Conservation (phyloP, 2,113 vertebrate genomes). For the Lepus timidus region DNA sequence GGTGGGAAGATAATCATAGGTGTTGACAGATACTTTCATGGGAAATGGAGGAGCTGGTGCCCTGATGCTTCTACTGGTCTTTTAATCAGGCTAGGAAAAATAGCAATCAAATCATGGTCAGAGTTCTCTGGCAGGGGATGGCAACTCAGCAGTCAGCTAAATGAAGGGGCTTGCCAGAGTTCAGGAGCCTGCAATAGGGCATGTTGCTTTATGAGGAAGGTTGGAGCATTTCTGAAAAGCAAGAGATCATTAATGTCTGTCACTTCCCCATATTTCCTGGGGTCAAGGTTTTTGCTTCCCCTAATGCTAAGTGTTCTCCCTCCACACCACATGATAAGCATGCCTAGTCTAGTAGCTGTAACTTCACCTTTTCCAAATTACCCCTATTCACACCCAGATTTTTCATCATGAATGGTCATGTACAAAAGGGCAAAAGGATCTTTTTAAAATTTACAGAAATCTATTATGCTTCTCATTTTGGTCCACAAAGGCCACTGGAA, state of each 20-base stretch:
- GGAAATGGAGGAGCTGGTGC: background rate
- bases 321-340: background rate
- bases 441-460: background rate
- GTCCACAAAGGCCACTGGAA: background rate
- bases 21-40: background rate
- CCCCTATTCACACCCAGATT: background rate
- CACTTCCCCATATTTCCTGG: background rate
- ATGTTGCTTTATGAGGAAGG: background rate
- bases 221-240: background rate
- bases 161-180: background rate
- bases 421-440: background rate
- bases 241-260: background rate
- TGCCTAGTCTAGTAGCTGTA: background rate
- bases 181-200: background rate
- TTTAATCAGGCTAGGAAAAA: background rate
- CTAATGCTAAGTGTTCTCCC: background rate
- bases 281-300: background rate
- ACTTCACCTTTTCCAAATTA: background rate
- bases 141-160: background rate
- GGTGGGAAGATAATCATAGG: background rate
- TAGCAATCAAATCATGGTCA: background rate
- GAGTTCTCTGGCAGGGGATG: background rate
- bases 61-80: background rate
- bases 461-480: background rate
- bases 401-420: background rate